A percentile compares a stretch with the other conserved stretches of the same genome.
Evolutionary conservation across 2,113 vertebrate genomes (phyloP).

Genomic region (Diadophis punctatus): DNA sequence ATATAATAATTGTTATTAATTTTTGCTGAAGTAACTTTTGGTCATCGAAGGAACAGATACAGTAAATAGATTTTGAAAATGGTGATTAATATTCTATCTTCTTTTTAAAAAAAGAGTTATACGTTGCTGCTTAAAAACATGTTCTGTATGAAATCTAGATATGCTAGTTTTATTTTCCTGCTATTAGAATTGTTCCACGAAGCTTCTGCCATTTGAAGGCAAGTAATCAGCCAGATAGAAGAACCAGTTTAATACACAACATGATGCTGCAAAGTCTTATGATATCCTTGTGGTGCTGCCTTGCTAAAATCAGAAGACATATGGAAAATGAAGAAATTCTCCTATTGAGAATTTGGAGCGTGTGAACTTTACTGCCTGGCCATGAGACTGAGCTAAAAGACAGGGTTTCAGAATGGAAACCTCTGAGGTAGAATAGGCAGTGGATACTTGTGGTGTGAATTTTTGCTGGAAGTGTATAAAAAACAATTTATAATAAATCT

Average conservation of each 20-base stretch:
- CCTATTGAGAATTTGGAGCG: neutral
- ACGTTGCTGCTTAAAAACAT: neutral
- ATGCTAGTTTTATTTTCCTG: neutral
- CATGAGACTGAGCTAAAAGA: neutral
- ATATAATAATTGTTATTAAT: neutral
- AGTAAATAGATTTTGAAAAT: neutral
- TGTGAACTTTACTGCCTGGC: neutral
- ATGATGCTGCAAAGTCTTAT: neutral
- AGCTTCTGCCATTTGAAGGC: neutral
- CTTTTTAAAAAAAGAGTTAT: neutral
- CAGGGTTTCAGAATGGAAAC: neutral
- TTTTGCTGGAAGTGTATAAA: neutral
- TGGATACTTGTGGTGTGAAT: neutral
- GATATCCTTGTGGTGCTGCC: neutral
- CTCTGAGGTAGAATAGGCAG: neutral
- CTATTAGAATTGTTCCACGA: neutral
- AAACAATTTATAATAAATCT: neutral
- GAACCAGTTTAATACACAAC: neutral
- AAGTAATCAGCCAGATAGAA: neutral
- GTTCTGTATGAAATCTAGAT: neutral
- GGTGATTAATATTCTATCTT: neutral
- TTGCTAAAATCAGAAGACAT: neutral
- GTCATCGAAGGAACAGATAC: neutral
- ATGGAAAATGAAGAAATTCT: neutral
- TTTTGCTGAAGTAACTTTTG: neutral